phyloP scores from a whole-genome alignment of 1,140 invertebrate species.

The Drosophila baimaii region DNA sequence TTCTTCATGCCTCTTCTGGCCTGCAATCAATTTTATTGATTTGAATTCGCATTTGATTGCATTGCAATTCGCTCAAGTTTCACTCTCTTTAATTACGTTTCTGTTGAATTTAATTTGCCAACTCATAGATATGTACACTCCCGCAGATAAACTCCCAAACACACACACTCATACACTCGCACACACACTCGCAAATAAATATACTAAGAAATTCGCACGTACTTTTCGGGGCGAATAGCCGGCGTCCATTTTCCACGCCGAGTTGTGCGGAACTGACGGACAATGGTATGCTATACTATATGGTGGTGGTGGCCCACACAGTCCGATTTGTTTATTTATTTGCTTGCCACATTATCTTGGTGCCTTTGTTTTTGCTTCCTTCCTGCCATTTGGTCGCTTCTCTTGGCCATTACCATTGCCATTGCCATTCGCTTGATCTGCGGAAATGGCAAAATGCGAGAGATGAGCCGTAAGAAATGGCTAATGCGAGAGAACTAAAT shows the following conservation, averaged over 20 bases:
- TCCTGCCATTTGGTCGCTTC: slow-evolving; percentile 52
- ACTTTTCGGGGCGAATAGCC: slow-evolving; percentile 67
- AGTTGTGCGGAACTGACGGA: slow-evolving; percentile 68
- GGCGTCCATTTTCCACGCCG: slow-evolving; percentile 74
- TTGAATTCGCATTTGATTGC: slow-evolving; percentile 58
- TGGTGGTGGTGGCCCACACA: neutral
- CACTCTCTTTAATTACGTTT: slow-evolving; percentile 48
- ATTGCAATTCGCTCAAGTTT: slow-evolving; percentile 31
- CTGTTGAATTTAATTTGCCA: slow-evolving; percentile 34
- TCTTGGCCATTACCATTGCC: slow-evolving; percentile 66
- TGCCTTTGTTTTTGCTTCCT: slow-evolving; percentile 12
- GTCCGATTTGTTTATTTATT: slow-evolving; percentile 71
- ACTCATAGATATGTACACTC: slow-evolving; percentile 11
- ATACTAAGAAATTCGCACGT: slow-evolving; percentile 38
- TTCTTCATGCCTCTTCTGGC: neutral
- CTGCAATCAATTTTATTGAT: slow-evolving; percentile 76
- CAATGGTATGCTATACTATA: slow-evolving; percentile 10
- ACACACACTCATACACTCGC: neutral
- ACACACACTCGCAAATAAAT: neutral
- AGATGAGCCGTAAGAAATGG: slow-evolving; percentile 44
- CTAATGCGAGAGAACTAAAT: slow-evolving; percentile 39
- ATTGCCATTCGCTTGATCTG: slow-evolving; percentile 46
- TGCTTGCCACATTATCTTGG: slow-evolving; percentile 60
- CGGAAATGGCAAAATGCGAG: slow-evolving; percentile 43
- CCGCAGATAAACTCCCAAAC: slow-evolving; percentile 3